These are phyloP conservation scores for Ptilorrhoa leucosticta DNA, from an alignment of 2,113 vertebrate genomes.

Conservation along the genomic window DNA sequence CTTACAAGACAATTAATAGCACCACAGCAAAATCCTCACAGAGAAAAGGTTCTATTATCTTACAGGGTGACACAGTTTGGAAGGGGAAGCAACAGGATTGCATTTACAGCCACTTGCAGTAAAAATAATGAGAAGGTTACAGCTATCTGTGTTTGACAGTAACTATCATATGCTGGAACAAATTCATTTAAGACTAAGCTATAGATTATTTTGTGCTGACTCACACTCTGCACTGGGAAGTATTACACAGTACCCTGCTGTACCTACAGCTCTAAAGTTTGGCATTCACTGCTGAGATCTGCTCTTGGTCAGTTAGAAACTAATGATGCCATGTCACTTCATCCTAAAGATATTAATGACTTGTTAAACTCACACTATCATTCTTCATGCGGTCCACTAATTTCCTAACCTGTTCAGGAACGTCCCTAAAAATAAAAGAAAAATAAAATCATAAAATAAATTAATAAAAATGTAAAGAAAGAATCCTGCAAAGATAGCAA, in stretches of 20 bases:
- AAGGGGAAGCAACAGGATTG: not conserved
- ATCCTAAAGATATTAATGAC: not conserved
- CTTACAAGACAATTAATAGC: not conserved
- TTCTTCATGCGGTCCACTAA: conserved; percentile 69
- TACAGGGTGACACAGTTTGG: not conserved
- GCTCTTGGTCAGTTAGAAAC: not conserved
- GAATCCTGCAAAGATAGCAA: not conserved
- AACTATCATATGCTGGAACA: not conserved
- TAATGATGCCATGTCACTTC: not conserved
- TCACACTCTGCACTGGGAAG: not conserved
- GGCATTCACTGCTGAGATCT: not conserved
- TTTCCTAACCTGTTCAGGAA: conserved; percentile 50
- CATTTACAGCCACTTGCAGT: not conserved
- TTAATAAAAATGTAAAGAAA: not conserved
- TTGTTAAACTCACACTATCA: conserved; percentile 53
- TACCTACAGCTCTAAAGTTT: not conserved
- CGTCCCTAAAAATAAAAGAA: conserved; percentile 31
- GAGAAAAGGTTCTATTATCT: not conserved
- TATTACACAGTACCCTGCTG: not conserved
- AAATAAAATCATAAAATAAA: not conserved
- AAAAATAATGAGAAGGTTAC: not conserved
- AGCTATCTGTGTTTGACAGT: not conserved
- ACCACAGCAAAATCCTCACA: not conserved
- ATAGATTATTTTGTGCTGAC: not conserved
- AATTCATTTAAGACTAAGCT: not conserved